These are phyloP conservation scores for Apodemia mormo DNA, from an alignment of 2,888 invertebrate genomes.

Conservation along the genomic window DNA sequence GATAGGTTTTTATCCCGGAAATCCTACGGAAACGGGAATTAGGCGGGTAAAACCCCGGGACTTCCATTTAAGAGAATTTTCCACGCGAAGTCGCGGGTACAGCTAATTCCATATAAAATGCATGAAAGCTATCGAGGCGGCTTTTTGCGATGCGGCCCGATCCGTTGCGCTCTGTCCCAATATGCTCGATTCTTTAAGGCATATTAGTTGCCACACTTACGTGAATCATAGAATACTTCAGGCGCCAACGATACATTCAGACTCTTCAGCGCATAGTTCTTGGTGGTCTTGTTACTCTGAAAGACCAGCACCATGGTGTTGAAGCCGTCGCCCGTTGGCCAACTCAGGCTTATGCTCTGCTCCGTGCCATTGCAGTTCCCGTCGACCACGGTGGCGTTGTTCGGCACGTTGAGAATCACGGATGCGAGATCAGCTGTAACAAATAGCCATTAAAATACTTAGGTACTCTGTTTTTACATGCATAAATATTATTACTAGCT, in stretches of 20 bases:
- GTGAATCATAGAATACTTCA: conserved; percentile 66
- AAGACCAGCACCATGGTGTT: conserved; percentile 55
- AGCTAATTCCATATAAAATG: too few relatives aligned
- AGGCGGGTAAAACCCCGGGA: too few relatives aligned
- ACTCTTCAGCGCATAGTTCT: conserved; percentile 55
- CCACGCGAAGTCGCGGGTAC: too few relatives aligned
- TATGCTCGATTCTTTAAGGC: too few relatives aligned
- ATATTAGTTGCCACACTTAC: conserved; percentile 48
- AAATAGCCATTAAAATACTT: background rate
- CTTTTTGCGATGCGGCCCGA: too few relatives aligned
- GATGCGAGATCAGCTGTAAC: conserved; percentile 47
- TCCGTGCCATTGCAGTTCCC: conserved; percentile 55
- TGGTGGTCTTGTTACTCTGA: conserved; percentile 57
- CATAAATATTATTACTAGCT: too few relatives aligned
- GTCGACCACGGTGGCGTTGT: conserved; percentile 47
- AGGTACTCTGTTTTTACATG: too few relatives aligned
- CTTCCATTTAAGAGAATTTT: too few relatives aligned
- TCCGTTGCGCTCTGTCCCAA: too few relatives aligned
- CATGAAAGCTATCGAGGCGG: too few relatives aligned
- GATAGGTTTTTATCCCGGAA: too few relatives aligned
- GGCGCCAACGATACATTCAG: conserved; percentile 56
- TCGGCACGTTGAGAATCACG: conserved; percentile 58
- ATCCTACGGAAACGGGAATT: too few relatives aligned
- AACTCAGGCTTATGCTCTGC: conserved; percentile 57
- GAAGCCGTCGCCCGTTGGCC: conserved; percentile 34